A percentile compares a stretch with the other conserved stretches of the same genome.
Conservation (phyloP, 2,888 invertebrate genomes). For the Lasiommata megera region DNA sequence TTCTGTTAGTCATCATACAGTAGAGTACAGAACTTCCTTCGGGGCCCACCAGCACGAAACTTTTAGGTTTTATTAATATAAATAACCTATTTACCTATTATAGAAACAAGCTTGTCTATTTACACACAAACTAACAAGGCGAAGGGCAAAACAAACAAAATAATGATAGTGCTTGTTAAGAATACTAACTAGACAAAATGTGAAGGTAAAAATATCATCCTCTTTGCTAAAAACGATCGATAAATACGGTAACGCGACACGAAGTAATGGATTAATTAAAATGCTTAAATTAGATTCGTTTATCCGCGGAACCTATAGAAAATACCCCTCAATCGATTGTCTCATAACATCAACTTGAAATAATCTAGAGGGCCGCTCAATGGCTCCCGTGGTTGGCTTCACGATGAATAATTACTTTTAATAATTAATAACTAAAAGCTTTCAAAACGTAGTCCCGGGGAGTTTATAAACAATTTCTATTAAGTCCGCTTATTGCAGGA, state of each 20-base stretch:
- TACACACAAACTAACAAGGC: too few species aligned
- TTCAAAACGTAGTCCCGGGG: conserved; percentile 9
- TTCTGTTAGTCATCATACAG: too few species aligned
- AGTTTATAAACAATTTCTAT: conserved; percentile 1
- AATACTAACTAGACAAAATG: too few species aligned
- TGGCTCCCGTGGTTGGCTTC: conserved; percentile 9
- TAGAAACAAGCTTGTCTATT: too few species aligned
- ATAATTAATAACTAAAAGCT: conserved; percentile 17
- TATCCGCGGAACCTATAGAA: conserved; percentile 70
- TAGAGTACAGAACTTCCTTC: too few species aligned
- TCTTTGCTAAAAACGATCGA: conserved; percentile 45
- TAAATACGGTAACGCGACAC: conserved; percentile 72
- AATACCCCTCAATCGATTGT: conserved; percentile 59
- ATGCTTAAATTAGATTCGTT: conserved; percentile 75
- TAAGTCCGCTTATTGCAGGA: conserved; percentile 1
- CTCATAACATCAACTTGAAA: conserved; percentile 47
- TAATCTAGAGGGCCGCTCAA: conserved; percentile 13
- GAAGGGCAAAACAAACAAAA: too few species aligned
- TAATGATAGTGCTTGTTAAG: too few species aligned
- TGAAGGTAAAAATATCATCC: not conserved
- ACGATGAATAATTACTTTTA: conserved; percentile 8
- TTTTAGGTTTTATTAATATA: too few species aligned
- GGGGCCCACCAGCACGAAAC: too few species aligned
- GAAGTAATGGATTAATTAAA: conserved; percentile 73
- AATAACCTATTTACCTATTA: too few species aligned